Conservation (phyloP, 2,113 vertebrate species). For the Macrotus californicus region DNA sequence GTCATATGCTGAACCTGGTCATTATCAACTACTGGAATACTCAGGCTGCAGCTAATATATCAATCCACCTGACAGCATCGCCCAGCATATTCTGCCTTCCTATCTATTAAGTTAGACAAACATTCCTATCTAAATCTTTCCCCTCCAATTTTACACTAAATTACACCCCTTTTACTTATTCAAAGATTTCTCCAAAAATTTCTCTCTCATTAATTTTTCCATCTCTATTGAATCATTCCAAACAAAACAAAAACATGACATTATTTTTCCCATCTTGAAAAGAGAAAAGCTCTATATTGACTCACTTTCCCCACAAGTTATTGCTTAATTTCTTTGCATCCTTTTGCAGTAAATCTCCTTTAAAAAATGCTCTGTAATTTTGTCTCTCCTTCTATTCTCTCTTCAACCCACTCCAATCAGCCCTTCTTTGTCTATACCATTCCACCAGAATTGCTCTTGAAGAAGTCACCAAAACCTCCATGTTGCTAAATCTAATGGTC, state of each 20-base stretch:
- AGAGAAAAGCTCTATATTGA: neutral
- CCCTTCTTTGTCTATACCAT: neutral
- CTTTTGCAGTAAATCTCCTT: neutral
- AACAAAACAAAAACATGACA: neutral
- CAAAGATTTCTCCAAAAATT: neutral
- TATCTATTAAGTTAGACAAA: neutral
- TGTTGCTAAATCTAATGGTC: neutral
- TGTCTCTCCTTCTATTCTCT: neutral
- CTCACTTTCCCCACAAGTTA: neutral
- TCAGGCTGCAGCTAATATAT: neutral
- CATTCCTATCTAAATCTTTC: neutral
- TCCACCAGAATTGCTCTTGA: neutral
- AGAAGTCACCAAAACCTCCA: neutral
- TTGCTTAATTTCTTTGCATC: neutral
- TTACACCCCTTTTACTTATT: neutral
- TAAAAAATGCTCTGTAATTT: neutral
- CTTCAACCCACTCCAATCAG: neutral
- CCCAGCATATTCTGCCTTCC: neutral
- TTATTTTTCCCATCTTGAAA: neutral
- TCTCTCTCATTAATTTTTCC: neutral
- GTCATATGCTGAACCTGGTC: neutral
- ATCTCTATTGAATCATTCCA: neutral
- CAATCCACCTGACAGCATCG: neutral
- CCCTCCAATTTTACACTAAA: neutral
- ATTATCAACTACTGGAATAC: neutral